phyloP scores from a whole-genome alignment of 2,797 vertebrate species.

The Lutjanus campechanus region DNA sequence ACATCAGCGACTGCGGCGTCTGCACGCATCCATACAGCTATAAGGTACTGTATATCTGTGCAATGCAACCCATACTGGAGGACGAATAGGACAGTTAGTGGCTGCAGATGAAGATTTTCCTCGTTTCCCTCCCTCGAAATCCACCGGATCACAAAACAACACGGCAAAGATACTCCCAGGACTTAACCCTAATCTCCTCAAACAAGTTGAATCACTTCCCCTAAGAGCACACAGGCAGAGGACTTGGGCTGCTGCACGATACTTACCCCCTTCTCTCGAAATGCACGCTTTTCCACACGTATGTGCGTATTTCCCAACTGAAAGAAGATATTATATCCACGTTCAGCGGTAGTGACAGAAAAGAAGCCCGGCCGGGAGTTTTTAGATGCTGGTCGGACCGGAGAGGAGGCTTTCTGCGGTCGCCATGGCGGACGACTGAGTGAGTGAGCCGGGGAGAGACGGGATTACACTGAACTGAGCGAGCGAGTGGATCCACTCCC shows the following conservation, averaged over 20 bases:
- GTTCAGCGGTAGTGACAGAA: slow-evolving; percentile 39
- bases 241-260: slow-evolving; percentile 49
- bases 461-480: slow-evolving; percentile 76
- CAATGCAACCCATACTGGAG: slow-evolving; percentile 48
- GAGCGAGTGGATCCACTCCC: slow-evolving; percentile 75
- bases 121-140: slow-evolving; percentile 51
- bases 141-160: slow-evolving; percentile 68
- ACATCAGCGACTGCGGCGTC: slow-evolving; percentile 50
- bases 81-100: slow-evolving; percentile 49
- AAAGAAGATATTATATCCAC: slow-evolving; percentile 64
- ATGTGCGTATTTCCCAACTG: slow-evolving; percentile 45
- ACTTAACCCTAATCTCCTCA: slow-evolving; percentile 82
- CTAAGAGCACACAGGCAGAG: slow-evolving; percentile 46
- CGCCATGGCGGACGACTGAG: slow-evolving; percentile 87
- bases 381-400: slow-evolving; percentile 64
- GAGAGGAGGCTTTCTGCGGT: slow-evolving; percentile 75
- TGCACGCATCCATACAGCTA: slow-evolving; percentile 34
- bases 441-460: slow-evolving; percentile 69
- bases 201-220: slow-evolving; percentile 84
- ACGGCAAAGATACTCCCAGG: slow-evolving; percentile 66
- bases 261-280: slow-evolving; percentile 74
- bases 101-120: slow-evolving; percentile 31
- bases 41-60: slow-evolving; percentile 23
- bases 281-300: slow-evolving; percentile 71
- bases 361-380: slow-evolving; percentile 36